Base-by-base conservation (phyloP, 2,797 vertebrate genomes). In the Girardinus metallicus region DNA sequence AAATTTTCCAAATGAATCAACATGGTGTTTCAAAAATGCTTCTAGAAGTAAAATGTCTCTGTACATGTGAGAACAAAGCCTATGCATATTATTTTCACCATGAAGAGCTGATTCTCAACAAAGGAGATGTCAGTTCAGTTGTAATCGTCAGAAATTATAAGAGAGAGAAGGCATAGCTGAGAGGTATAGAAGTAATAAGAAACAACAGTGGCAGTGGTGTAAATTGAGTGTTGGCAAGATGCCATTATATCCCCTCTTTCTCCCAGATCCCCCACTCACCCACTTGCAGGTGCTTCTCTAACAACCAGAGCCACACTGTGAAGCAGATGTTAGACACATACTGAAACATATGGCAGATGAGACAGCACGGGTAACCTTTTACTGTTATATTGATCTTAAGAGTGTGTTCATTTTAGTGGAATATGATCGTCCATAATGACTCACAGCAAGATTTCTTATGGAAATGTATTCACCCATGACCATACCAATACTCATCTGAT, bases 241-340 rank as follows among this genome's bases (percentile, higher is more conserved):
- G 71, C 57, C 41, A 73, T 39, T 23, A n/a, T 26, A 39, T 7
- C 13, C 68, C 43, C 23, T 21, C 8, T 12, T 23, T 36, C 62
- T 39, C 11, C 55, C 73, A 46, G 43, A 74, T 29, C 39, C 34
- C n/a, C 55, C 55, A 60, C 5, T 29, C 39, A 62, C 62, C 55
- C 71, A 55, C 71, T 57, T 49, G 55, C 78, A 79, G 78, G 55
- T 64, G 78, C 71, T 79, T 73, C 77, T 44, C 60, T 57, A 62
- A 44, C 72, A 23, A 79, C 60, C 71, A 34, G 53, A 62, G 29
- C 4, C 43, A 39, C 43, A 49, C 43, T 36, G 44, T 36, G 34
- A 39, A 74, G 78, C 78, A 79, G 78, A 79, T 79, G 78, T 79
- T 64, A 79, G 16, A 74, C 71, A 79, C 43, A 51, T 34, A 44